Evolutionary conservation across 2,113 vertebrate genomes (phyloP).

Genomic region (Myotis brandtii): DNA sequence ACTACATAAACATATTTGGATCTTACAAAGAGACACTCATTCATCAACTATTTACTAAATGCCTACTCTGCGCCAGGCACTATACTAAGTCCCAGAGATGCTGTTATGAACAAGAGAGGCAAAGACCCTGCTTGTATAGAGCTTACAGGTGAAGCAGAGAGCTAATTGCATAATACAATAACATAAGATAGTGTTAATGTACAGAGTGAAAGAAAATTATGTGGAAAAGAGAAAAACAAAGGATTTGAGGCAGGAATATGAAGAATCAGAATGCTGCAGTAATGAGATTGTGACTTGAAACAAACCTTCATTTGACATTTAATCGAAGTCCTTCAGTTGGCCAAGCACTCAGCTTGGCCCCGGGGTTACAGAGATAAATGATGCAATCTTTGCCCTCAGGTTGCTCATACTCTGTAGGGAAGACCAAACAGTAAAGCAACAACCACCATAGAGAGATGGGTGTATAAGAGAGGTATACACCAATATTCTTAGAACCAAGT

Average conservation of each 20-base stretch:
- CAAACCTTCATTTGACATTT: not conserved
- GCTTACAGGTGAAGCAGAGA: not conserved
- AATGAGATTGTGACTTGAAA: not conserved
- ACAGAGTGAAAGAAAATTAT: not conserved
- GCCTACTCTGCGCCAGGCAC: not conserved
- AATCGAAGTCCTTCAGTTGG: not conserved
- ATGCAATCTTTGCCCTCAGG: not conserved
- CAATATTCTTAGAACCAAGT: not conserved
- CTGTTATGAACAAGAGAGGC: not conserved
- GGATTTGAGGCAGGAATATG: not conserved
- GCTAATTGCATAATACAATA: not conserved
- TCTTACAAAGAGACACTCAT: conserved; percentile 4
- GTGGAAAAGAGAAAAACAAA: not conserved
- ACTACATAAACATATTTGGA: not conserved
- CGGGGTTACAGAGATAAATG: not conserved
- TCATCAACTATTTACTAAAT: not conserved
- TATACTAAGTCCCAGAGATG: not conserved
- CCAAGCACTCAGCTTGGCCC: not conserved
- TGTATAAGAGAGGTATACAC: not conserved
- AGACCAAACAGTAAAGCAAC: not conserved
- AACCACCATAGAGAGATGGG: not conserved
- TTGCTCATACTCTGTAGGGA: not conserved
- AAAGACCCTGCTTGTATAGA: not conserved
- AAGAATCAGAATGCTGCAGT: not conserved
- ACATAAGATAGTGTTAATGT: not conserved